Evolutionary conservation across 1,140 invertebrate species (phyloP), one percentile per base, ranked within the genome.

Genomic region (Macrobrachium nipponense): DNA sequence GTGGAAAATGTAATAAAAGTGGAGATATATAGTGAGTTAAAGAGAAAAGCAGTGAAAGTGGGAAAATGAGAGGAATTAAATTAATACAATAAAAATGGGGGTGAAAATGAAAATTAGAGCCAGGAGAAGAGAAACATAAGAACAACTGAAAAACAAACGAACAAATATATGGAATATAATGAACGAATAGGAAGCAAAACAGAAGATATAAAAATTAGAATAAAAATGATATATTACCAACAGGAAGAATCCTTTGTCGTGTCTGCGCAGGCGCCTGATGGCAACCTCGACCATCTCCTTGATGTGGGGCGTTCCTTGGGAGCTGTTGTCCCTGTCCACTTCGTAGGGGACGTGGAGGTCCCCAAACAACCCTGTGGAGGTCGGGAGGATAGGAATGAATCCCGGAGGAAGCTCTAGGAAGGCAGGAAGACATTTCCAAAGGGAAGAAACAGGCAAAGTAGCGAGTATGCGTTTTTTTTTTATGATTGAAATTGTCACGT

Each of bases 271-370:
- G 27, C 86, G 44, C 58, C 79, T 64, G 27, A 90, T 72, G 20
- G 90, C 90, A 18, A 81, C 87, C 36, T 51, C 59, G 3, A 87
- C 81, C 90, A 90, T 90, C 70, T 90, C 89, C 43, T 62, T 76
- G 14, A 90, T 58, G 70, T 77, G 68, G 87, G 90, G 80, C 89
- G 61, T 90, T 80, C 62, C 89, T 61, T 62, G 64, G 18, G 36
- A 86, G 82, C 87, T 91, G 59, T 91, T 93, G 87, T 95, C 92
- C 88, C 96, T 91, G 86, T 95, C 94, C 59, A 87, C 70, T 72
- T 89, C 89, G 64, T 87, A 89, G 2, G 87, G 86, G 51, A 87
- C 27, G 60, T 89, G 84, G 6, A 80, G 18, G 61, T 82, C 75
- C 7, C 62, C 73, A 73, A 89, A 89, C 10, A 89, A 73, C 5